Conservation (phyloP, 2,797 vertebrate genomes). For the Gobionotothen gibberifrons region DNA sequence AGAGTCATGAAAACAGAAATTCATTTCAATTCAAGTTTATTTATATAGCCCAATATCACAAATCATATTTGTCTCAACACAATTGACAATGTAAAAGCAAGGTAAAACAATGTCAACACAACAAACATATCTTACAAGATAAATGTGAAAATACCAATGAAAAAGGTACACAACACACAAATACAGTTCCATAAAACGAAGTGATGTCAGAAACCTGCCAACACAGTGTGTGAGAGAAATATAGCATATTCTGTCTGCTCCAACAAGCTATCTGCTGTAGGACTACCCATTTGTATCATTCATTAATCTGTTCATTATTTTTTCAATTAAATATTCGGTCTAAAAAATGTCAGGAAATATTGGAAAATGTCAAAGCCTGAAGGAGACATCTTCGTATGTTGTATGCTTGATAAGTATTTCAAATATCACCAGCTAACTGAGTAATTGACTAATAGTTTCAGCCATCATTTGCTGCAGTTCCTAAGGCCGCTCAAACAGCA, state of each 20-base stretch:
- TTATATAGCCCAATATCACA: no score
- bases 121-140: no score
- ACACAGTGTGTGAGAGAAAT: neutral
- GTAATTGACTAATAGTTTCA: accelerated
- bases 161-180: no score
- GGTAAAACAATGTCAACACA: no score
- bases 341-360: conserved; percentile 1
- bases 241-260: neutral
- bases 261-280: neutral
- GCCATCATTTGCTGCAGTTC: neutral
- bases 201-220: conserved; percentile 4
- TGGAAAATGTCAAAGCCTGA: neutral
- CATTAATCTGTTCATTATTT: conserved; percentile 11
- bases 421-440: neutral
- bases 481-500: neutral
- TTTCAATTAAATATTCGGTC: neutral
- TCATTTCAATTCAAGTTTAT: no score
- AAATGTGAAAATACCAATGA: no score
- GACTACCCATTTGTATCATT: neutral
- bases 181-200: neutral
- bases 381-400: neutral
- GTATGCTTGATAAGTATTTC: neutral
- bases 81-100: no score
- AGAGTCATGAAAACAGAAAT: no score
- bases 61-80: no score